Evolutionary conservation across 92 coral and sea anemone species (phyloP), one percentile per base, ranked within the genome.

Genomic region (Galaxea fascicularis): DNA sequence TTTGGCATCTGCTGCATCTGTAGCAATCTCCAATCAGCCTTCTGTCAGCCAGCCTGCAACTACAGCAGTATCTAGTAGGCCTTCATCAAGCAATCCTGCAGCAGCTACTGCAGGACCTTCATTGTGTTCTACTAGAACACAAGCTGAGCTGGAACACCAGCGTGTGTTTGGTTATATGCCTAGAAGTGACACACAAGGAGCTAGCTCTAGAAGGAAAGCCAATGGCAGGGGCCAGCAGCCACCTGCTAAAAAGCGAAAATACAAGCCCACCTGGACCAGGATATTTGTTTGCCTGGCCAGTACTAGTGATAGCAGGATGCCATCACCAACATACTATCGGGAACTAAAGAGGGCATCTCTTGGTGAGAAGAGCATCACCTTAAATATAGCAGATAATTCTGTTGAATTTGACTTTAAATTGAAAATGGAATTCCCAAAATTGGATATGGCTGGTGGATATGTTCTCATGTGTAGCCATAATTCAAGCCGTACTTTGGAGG

Each of bases 381-480:
- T 87, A 0, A 76, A 74, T 63, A 16, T 60, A 54, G 45, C 49
- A 41, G 89, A 84, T 59, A 59, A 49, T 63, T 49, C 65, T 52
- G 25, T 31, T 46, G 67, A 24, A 45, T 79, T 85, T 58, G 90
- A 87, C 70, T 30, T 8, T 13, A 87, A 79, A 52, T 31, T 79
- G 27, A 74, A 81, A 56, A 16, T 60, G 46, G 87, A 56, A 26
- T 87, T 71, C 70, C 87, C 91, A 25, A 87, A 87, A 46, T 58
- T 87, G 71, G 91, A 87, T 29, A 21, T 27, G 24, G 91, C 91
- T n/a, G 91, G 87, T 1, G 91, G 91, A 13, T 87, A 87, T 75
- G 51, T 66, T 29, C 79, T 87, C 8, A 74, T 77, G 77, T 73
- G 82, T 52, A 63, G 85, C 74, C 74, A 65, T 21, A 65, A 49